Evolutionary conservation across 2,797 vertebrate genomes (phyloP).

Genomic region (Zalophus californianus): DNA sequence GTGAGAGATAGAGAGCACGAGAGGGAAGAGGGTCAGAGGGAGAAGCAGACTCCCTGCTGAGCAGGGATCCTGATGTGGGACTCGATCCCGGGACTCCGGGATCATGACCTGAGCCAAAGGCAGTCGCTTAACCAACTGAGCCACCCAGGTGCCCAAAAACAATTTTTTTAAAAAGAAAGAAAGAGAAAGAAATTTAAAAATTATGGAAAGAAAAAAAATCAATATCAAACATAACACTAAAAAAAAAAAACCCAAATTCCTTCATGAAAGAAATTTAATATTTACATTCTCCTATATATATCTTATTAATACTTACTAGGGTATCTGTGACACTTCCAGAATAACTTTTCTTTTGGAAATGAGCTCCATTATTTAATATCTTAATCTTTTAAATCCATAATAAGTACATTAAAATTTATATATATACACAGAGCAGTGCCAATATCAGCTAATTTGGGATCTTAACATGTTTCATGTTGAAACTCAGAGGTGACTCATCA

Average conservation of each 20-base stretch:
- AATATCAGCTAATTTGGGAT: neutral
- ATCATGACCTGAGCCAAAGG: no score
- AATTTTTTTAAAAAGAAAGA: neutral
- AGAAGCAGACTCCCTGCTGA: no score
- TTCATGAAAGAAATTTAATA: neutral
- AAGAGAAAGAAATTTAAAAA: neutral
- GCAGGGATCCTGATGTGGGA: no score
- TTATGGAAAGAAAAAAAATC: neutral
- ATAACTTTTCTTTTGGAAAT: neutral
- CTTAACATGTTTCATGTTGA: neutral
- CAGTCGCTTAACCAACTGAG: no score
- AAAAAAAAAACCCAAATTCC: neutral
- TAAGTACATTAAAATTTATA: neutral
- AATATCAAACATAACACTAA: neutral
- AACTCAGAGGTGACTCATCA: slow-evolving; percentile 21
- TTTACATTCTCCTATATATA: neutral
- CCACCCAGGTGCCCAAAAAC: no score
- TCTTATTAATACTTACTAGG: neutral
- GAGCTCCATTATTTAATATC: neutral
- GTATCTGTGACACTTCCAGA: neutral
- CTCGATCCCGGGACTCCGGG: no score
- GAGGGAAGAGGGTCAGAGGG: no score
- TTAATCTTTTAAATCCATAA: neutral
- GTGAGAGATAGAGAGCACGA: no score
- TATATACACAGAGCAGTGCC: neutral